Evolutionary conservation across 2,888 invertebrate genomes (phyloP).

Genomic region (Cryptocheilus praepositus): DNA sequence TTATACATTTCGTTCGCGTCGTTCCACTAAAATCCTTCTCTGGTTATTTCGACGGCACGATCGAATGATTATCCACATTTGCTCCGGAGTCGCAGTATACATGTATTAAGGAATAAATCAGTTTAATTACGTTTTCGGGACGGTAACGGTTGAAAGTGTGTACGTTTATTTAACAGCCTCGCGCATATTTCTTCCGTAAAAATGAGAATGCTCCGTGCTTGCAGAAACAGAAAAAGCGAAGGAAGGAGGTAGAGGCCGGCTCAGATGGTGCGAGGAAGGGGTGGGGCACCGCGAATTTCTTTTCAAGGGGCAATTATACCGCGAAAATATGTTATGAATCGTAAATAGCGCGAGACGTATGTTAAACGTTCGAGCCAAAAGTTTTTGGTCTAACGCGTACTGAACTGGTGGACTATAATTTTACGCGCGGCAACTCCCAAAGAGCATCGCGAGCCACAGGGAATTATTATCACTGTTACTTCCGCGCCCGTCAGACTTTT

Average conservation of each 20-base stretch:
- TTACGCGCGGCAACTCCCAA: conserved; percentile 35
- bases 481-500: conserved; percentile 5
- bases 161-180: too few species aligned
- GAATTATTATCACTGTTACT: conserved; percentile 41
- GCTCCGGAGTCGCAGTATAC: too few species aligned
- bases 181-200: too few species aligned
- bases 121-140: too few species aligned
- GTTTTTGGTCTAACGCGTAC: conserved; percentile 52
- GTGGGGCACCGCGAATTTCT: conserved; percentile 36
- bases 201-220: too few species aligned
- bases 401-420: conserved; percentile 48
- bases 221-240: neutral
- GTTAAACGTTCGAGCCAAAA: conserved; percentile 50
- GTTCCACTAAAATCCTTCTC: too few species aligned
- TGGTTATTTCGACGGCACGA: too few species aligned
- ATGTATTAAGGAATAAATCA: too few species aligned
- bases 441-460: conserved; percentile 44
- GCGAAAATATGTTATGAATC: conserved; percentile 47
- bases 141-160: too few species aligned
- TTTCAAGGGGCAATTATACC: conserved; percentile 50
- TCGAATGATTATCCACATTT: too few species aligned
- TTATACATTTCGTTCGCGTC: too few species aligned
- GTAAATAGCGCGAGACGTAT: conserved; percentile 48
- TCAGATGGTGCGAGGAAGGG: conserved; percentile 7
- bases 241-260: conserved; percentile 8